These are phyloP conservation scores for Halictus ligatus DNA, from an alignment of 2,888 invertebrate species.

Conservation along the genomic window DNA sequence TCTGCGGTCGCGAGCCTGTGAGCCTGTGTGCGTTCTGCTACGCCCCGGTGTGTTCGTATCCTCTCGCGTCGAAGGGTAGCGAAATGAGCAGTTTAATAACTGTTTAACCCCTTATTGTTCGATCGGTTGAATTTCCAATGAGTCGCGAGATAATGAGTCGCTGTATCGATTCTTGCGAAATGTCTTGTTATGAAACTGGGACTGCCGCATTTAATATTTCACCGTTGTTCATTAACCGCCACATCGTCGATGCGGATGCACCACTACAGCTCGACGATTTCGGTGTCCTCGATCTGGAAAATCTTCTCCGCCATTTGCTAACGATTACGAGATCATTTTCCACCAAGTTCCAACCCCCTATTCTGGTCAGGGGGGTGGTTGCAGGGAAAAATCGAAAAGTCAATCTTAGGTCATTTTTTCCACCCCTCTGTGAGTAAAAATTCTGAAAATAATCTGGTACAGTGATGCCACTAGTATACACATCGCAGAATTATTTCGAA, in stretches of 20 bases:
- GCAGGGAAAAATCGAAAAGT: not conserved
- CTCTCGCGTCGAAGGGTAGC: conserved; percentile 26
- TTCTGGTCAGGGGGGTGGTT: not conserved
- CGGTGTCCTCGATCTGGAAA: not conserved
- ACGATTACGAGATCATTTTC: no score
- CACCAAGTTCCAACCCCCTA: not conserved
- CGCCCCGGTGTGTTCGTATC: not conserved
- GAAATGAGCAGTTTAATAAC: conserved; percentile 42
- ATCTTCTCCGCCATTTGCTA: not conserved
- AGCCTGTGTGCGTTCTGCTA: not conserved
- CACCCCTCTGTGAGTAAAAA: not conserved
- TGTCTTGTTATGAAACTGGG: conserved; percentile 13
- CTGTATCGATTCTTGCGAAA: conserved; percentile 4
- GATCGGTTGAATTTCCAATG: conserved; percentile 28
- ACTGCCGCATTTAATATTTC: conserved; percentile 2
- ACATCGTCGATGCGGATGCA: not conserved
- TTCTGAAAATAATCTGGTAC: not conserved
- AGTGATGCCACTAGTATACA: not conserved
- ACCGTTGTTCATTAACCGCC: conserved; percentile 8
- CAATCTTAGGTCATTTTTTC: not conserved
- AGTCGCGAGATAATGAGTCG: conserved; percentile 5
- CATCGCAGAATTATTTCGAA: not conserved
- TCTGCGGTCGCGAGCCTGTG: conserved; percentile 18
- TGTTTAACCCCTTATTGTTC: conserved; percentile 50
- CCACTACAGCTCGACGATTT: not conserved